Conservation (phyloP, 2,113 vertebrate genomes). For the Conger conger region DNA sequence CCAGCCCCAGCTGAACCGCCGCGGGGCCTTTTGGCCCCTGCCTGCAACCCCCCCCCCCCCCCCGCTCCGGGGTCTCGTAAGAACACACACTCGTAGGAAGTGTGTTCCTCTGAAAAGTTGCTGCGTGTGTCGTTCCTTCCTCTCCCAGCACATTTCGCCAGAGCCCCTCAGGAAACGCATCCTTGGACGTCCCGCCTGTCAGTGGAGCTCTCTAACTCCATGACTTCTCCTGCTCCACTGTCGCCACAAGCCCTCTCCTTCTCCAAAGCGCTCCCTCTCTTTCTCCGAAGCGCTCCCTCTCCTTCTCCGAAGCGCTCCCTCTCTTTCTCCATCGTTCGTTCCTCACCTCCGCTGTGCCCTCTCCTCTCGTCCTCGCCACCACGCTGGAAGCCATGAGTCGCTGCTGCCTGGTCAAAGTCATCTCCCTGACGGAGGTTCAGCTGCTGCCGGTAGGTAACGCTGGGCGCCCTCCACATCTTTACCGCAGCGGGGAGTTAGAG, state of each 20-base stretch:
- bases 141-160: constrained; percentile 67
- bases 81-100: constrained; percentile 49
- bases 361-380: constrained; percentile 20
- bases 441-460: constrained; percentile 68
- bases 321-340: too few species aligned
- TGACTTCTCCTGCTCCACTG: too few species aligned
- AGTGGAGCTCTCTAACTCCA: too few species aligned
- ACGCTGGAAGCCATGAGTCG: constrained; percentile 61
- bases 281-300: too few species aligned
- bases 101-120: constrained; percentile 69
- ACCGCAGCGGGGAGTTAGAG: not conserved
- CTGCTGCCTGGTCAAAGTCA: constrained; percentile 72
- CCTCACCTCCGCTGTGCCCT: not conserved
- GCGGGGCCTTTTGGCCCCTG: constrained; percentile 60
- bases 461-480: not conserved
- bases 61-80: not conserved
- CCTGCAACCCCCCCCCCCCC: too few species aligned
- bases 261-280: not conserved
- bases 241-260: not conserved
- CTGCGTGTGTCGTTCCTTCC: constrained; percentile 80
- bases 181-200: constrained; percentile 24
- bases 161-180: constrained; percentile 69
- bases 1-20: constrained; percentile 53
- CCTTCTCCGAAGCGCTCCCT: not conserved
- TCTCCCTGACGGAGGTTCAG: constrained; percentile 74